Percentiles rank a stretch among this genome's conserved stretches.
These are phyloP conservation scores for Crocuta crocuta DNA, from an alignment of 2,113 vertebrate species.

Conservation along the genomic window DNA sequence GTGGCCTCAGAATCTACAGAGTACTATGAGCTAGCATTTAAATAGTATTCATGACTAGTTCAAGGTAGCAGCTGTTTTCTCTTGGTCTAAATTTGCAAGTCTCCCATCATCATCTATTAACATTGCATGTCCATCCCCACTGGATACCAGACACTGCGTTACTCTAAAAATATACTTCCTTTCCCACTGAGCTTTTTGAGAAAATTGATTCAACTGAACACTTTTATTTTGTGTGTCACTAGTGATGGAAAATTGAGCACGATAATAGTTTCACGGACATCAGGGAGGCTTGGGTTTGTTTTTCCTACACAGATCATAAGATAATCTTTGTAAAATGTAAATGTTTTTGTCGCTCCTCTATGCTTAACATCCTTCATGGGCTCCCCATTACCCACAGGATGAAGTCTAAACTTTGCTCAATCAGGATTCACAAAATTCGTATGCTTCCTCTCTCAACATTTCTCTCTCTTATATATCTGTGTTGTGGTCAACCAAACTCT, in stretches of 20 bases:
- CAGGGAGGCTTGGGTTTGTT: background rate
- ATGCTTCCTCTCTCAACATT: background rate
- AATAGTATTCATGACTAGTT: background rate
- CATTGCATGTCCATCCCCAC: background rate
- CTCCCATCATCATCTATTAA: constrained; percentile 5
- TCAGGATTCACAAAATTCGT: background rate
- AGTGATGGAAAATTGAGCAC: background rate
- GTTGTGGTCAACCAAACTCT: background rate
- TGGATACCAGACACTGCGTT: background rate
- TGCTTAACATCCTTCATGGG: background rate
- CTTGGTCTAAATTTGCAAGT: background rate
- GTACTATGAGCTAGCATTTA: background rate
- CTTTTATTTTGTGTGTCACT: background rate
- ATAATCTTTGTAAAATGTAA: background rate
- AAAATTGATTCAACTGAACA: background rate
- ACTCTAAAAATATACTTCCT: constrained; percentile 54
- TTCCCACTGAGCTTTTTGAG: constrained; percentile 19
- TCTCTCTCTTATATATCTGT: background rate
- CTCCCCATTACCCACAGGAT: background rate
- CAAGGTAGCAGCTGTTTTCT: constrained; percentile 33
- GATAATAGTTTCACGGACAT: background rate
- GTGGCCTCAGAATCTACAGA: background rate
- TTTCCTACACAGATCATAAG: background rate
- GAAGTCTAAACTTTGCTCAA: background rate
- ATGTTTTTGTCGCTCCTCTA: background rate